Evolutionary conservation across 2,888 invertebrate species (phyloP).

Genomic region (Poecilobothrus nobilitatus): DNA sequence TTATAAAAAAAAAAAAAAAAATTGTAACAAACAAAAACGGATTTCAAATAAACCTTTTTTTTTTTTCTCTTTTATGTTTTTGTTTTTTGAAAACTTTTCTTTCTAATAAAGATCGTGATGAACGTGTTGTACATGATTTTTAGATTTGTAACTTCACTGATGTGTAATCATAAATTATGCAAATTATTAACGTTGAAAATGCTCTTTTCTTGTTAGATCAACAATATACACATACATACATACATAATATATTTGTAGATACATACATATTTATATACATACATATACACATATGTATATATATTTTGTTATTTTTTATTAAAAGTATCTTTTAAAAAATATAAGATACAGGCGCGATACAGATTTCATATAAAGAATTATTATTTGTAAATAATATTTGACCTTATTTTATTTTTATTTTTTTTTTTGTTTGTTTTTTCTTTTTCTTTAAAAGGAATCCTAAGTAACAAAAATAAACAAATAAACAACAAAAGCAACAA

Average conservation of each 20-base stretch:
- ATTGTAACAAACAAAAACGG: neutral
- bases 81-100: neutral
- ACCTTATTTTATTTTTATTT: neutral
- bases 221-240: too few relatives aligned
- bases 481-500: too few relatives aligned
- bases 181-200: neutral
- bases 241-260: neutral
- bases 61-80: too few relatives aligned
- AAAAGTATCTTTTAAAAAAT: too few relatives aligned
- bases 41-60: neutral
- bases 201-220: neutral
- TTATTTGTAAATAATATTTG: neutral
- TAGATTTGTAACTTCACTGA: neutral
- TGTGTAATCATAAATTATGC: constrained; percentile 1
- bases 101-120: neutral
- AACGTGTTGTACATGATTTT: constrained; percentile 3
- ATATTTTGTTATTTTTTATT: too few relatives aligned
- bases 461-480: neutral
- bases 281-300: too few relatives aligned
- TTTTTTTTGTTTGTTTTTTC: too few relatives aligned
- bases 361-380: neutral
- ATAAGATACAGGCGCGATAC: too few relatives aligned
- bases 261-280: too few relatives aligned
- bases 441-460: too few relatives aligned
- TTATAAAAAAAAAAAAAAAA: too few relatives aligned